Conservation (phyloP, 2,797 vertebrate species). For the Sebastes matsubarae region DNA sequence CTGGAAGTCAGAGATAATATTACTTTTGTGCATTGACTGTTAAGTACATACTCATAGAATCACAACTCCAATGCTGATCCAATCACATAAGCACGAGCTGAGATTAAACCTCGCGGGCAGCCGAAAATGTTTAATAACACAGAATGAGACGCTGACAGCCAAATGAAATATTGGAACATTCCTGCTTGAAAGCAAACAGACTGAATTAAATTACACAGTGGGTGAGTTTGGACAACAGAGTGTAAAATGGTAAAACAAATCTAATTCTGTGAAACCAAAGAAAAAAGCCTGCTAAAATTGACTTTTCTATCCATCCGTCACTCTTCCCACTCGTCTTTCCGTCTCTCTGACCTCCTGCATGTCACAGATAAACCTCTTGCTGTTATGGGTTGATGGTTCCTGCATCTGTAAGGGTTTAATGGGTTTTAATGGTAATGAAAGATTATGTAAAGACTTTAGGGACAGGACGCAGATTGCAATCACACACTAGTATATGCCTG, state of each 20-base stretch:
- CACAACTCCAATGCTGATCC: neutral
- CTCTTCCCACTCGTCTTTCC: neutral
- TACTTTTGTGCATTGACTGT: neutral
- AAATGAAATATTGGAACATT: conserved; percentile 41
- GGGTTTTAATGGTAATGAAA: neutral
- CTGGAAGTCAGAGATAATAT: neutral
- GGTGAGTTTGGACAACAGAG: conserved; percentile 26
- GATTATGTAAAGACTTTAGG: neutral
- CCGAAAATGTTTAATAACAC: conserved; percentile 22
- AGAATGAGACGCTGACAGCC: neutral
- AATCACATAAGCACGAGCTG: conserved; percentile 27
- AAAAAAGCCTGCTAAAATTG: neutral
- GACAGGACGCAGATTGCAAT: neutral
- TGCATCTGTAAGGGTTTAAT: neutral
- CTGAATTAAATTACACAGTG: conserved; percentile 32
- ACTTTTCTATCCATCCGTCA: neutral
- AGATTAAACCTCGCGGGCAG: conserved; percentile 31
- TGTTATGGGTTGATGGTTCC: neutral
- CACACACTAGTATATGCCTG: neutral
- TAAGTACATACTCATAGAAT: neutral
- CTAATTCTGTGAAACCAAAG: neutral
- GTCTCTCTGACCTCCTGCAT: neutral
- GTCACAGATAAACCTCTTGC: neutral
- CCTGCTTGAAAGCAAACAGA: conserved; percentile 10
- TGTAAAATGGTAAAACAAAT: neutral